phyloP scores from a whole-genome alignment of 2,797 vertebrate species.

The Tapirus indicus region DNA sequence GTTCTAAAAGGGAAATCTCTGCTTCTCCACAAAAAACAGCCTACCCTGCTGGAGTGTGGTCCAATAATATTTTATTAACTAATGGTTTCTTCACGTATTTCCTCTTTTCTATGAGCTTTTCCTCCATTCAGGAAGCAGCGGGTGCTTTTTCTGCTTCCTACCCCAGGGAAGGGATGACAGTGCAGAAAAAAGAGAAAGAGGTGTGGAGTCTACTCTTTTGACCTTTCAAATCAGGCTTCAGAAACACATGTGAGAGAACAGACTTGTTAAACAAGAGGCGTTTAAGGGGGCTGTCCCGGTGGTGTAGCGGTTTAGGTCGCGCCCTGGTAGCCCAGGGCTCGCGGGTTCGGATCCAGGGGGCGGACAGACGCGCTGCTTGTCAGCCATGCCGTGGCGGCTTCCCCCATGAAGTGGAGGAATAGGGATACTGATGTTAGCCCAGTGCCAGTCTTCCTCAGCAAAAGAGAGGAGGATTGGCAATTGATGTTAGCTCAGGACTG shows the following conservation, averaged over 20 bases:
- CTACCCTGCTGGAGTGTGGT: not conserved
- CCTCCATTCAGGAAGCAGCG: not conserved
- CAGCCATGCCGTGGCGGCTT: too few species aligned
- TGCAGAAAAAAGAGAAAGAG: not conserved
- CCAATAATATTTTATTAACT: not conserved
- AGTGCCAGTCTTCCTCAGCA: too few species aligned
- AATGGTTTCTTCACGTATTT: not conserved
- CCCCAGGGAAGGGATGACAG: not conserved
- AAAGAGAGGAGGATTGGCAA: too few species aligned
- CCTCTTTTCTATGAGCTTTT: not conserved
- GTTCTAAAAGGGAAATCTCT: not conserved
- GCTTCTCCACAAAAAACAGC: not conserved
- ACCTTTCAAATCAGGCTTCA: slow-evolving; percentile 25
- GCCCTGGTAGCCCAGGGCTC: too few species aligned
- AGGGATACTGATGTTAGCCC: too few species aligned
- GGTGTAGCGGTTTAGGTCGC: too few species aligned
- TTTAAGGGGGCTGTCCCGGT: too few species aligned
- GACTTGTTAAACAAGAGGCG: not conserved
- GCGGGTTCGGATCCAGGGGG: too few species aligned
- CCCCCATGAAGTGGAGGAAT: too few species aligned
- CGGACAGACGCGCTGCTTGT: too few species aligned
- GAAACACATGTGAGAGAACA: not conserved
- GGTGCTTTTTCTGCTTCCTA: not conserved
- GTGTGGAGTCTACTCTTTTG: not conserved
- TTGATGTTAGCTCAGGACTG: too few species aligned